Evolutionary conservation across 2,888 invertebrate species (phyloP), one percentile per base, ranked within the genome.

Genomic region (Helobdella robusta): DNA sequence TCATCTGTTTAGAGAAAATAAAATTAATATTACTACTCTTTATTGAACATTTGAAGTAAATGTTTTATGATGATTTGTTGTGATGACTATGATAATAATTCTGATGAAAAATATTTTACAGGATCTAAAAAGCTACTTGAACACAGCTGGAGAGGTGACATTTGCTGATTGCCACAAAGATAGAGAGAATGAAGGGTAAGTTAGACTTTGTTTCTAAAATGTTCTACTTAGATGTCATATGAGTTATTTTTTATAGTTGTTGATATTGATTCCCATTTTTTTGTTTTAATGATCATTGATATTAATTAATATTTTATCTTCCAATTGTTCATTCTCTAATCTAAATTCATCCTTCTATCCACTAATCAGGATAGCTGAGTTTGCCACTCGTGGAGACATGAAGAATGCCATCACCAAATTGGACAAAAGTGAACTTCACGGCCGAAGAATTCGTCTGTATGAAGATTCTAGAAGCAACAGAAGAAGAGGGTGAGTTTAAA

Each of bases 331-430:
- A 30, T 56, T 8, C 11, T 56, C 11, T 18, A 18, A 18, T 44
- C 18, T 15, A 44, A 15, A 11, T 15, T 44, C 11, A 18, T n/a
- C n/a, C n/a, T n/a, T n/a, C n/a, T n/a, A n/a, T n/a, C n/a, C n/a
- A n/a, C n/a, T n/a, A n/a, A n/a, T 25, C 34, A 66, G 66, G 18
- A 52, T 66, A 30, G 66, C 60, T 20, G 66, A 66, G 40, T 66
- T 66, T 62, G 66, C 62, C n/a, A 61, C 66, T 20, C 15, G 59
- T 20, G 61, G 56, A 20, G 66, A 66, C 56, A 66, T 66, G 66
- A 66, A 62, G 34, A 66, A 61, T 52, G 66, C 62, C 30, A 40
- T 66, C 32, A 34, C 61, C 8, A 66, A 66, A 32, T 58, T 66
- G 28, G 66, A 66, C 58, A 50, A 52, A 28, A 52, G 54, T 3